Conservation (phyloP, 2,113 vertebrate genomes). For the Columbina picui region DNA sequence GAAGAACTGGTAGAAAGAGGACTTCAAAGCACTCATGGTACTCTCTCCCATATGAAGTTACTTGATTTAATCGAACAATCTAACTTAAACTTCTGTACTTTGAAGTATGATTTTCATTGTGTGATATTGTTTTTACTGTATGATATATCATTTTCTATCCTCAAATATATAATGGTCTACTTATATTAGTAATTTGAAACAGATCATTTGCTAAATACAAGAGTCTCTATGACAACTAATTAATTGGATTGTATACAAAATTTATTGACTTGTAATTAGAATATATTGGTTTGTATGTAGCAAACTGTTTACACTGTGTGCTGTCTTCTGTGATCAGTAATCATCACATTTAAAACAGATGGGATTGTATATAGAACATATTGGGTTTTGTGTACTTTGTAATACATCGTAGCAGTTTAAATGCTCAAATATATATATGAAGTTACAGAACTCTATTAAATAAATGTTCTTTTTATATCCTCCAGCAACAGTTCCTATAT, state of each 20-base stretch:
- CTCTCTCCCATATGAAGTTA: background rate
- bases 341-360: conserved; percentile 19
- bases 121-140: background rate
- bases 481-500: background rate
- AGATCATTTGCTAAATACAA: conserved; percentile 10
- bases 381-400: background rate
- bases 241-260: conserved; percentile 50
- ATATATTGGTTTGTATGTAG: background rate
- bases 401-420: background rate
- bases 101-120: background rate
- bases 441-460: background rate
- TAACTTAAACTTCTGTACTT: background rate
- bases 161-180: background rate
- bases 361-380: background rate
- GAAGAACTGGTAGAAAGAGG: background rate
- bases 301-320: background rate
- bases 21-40: background rate
- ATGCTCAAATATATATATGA: background rate
- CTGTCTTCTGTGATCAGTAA: background rate
- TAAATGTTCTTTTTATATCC: background rate
- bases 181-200: background rate
- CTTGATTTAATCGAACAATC: background rate
- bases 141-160: background rate
- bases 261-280: conserved; percentile 54
- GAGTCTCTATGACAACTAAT: conserved; percentile 28